Evolutionary conservation across 92 coral and sea anemone species (phyloP).

Genomic region (Muricea muricata): DNA sequence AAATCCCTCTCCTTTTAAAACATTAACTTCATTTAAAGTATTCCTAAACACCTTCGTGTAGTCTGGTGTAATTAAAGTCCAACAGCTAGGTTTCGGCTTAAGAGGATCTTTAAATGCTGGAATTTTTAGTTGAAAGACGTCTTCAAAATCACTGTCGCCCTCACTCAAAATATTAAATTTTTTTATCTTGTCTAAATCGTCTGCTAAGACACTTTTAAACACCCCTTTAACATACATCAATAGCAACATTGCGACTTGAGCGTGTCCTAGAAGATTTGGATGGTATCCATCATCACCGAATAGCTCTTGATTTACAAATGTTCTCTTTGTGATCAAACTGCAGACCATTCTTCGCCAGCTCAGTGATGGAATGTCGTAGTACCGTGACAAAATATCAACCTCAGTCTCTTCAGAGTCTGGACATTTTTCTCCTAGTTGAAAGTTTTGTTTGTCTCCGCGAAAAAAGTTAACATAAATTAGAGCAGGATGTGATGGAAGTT

Average conservation of each 20-base stretch:
- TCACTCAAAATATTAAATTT: conserved; percentile 18
- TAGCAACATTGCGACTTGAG: conserved; percentile 86
- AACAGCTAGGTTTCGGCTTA: conserved; percentile 80
- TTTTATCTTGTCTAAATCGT: conserved; percentile 35
- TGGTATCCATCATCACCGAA: conserved; percentile 96
- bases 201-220: conserved; percentile 76
- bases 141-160: neutral
- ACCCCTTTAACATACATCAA: conserved; percentile 85
- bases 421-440: conserved; percentile 77
- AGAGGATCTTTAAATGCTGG: conserved; percentile 81
- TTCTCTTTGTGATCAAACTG: conserved; percentile 57
- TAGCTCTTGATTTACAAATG: conserved; percentile 41
- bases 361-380: conserved; percentile 87
- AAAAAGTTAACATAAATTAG: conserved; percentile 88
- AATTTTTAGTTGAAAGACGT: conserved; percentile 55
- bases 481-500: conserved; percentile 91
- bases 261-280: conserved; percentile 95
- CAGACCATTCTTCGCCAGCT: conserved; percentile 97
- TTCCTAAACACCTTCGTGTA: conserved; percentile 58
- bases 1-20: conserved; percentile 78
- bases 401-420: conserved; percentile 98
- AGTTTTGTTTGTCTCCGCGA: conserved; percentile 85
- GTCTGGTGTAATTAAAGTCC: conserved; percentile 96
- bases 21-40: conserved; percentile 75
- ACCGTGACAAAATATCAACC: conserved; percentile 76